Base-by-base conservation (phyloP, 2,797 vertebrate genomes). In the Hippoglossus hippoglossus region DNA sequence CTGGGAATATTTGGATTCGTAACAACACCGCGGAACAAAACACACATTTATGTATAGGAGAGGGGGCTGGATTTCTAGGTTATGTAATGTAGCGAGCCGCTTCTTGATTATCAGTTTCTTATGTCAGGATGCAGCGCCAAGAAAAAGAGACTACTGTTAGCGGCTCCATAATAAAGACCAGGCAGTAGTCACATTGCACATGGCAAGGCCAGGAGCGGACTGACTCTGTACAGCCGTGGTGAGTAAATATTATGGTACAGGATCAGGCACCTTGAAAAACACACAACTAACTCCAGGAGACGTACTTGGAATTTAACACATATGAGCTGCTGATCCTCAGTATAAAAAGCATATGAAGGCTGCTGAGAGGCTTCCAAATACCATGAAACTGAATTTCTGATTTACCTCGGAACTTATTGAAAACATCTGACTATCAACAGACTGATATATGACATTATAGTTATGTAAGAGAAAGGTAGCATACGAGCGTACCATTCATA, bases 101-200 rank as follows among this genome's bases (percentile, higher is more conserved):
- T 79, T 86, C 58, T 80, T 75, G 53, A 87, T 90, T 90, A 90
- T 88, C 66, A 67, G 75, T 77, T 82, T 88, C 76, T 82, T 53
- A 72, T 87, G 76, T 87, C 77, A 56, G 54, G 67, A 63, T 47
- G 52, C 36, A n/a, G 50, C 1, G 87, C 91, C 89, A 94, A 91
- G 78, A 82, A 90, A 86, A 94, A 93, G 87, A 91, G 82, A 80
- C 91, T 91, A 90, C 89, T 84, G 85, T 92, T 91, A 69, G 71
- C 75, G 62, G 70, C 77, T 84, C 70, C 71, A 65, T 82, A 84
- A 89, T 87, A 63, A 80, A 82, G 75, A 77, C 66, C 83, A 87
- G 84, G 62, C 79, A 67, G 68, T n/a, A 57, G 70, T 81, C 72
- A 57, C 60, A 50, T 79, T 73, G 66, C 75, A 71, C 71, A 82